Percentiles rank a stretch among this genome's conserved stretches.
These are phyloP conservation scores for Trematocara marginatum DNA, from an alignment of 2,113 vertebrate genomes.

Conservation along the genomic window DNA sequence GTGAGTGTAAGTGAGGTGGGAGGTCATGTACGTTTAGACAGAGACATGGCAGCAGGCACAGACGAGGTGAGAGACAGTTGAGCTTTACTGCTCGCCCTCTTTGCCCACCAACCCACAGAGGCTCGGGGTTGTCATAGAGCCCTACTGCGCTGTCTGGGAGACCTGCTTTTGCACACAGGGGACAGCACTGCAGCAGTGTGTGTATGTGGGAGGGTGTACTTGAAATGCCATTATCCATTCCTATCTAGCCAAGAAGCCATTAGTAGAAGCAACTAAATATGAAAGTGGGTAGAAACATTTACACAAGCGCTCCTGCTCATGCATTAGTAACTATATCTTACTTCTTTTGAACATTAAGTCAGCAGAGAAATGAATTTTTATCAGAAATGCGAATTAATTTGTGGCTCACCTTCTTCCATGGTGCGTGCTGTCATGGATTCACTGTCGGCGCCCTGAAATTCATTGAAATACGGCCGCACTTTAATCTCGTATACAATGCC, in stretches of 20 bases:
- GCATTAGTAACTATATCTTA: neutral
- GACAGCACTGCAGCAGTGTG: slow-evolving; percentile 22
- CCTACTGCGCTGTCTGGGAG: slow-evolving; percentile 45
- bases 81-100: neutral
- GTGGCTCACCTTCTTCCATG: slow-evolving; percentile 86
- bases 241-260: slow-evolving; percentile 33
- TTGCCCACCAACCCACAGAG: slow-evolving; percentile 34
- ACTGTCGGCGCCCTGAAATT: slow-evolving; percentile 95
- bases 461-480: slow-evolving; percentile 93
- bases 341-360: neutral
- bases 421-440: slow-evolving; percentile 92
- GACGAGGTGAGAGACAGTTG: slow-evolving; percentile 1
- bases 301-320: slow-evolving; percentile 10
- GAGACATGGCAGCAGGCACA: slow-evolving; percentile 44
- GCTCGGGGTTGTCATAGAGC: slow-evolving; percentile 41
- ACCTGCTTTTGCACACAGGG: slow-evolving; percentile 54
- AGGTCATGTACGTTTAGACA: slow-evolving; percentile 2
- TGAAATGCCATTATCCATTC: slow-evolving; percentile 60
- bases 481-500: slow-evolving; percentile 92
- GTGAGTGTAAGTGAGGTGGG: neutral
- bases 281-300: slow-evolving; percentile 22
- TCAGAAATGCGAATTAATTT: neutral
- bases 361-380: neutral
- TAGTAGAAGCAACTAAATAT: slow-evolving; percentile 25
- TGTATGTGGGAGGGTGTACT: slow-evolving; percentile 47